A percentile compares a stretch with the other conserved stretches of the same genome.
These are phyloP conservation scores for Pelodiscus sinensis DNA, from an alignment of 2,113 vertebrate genomes.

Conservation along the genomic window DNA sequence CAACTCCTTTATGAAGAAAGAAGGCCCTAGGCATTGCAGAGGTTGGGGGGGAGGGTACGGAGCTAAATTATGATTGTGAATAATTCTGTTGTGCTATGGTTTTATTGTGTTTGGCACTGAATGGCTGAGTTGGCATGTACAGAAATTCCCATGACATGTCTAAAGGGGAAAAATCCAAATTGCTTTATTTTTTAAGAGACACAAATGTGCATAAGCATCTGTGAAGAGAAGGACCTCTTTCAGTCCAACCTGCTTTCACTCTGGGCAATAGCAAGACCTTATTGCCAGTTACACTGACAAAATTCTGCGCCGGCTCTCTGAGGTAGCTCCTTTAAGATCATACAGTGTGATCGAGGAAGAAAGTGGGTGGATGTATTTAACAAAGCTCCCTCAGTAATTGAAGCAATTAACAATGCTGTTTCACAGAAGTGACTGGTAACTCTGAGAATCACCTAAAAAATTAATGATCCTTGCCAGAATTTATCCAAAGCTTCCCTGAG, in stretches of 20 bases:
- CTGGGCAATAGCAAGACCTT: neutral
- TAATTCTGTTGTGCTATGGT: conserved; percentile 25
- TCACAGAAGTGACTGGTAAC: neutral
- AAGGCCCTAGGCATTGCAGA: neutral
- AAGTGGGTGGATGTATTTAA: neutral
- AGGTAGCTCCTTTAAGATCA: neutral
- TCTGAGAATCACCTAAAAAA: neutral
- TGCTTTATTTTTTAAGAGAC: neutral
- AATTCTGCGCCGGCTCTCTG: rapidly evolving
- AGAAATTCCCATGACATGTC: conserved; percentile 27
- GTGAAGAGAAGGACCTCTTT: neutral
- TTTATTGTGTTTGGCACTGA: conserved; percentile 47
- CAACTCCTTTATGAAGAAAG: neutral
- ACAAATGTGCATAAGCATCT: neutral
- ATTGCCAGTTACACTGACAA: neutral
- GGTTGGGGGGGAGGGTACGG: neutral
- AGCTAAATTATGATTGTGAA: conserved; percentile 13
- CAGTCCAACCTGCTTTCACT: neutral
- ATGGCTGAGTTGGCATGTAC: neutral
- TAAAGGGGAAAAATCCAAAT: neutral
- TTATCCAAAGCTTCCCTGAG: neutral
- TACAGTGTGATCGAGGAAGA: neutral
- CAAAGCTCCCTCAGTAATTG: neutral
- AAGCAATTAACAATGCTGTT: neutral
- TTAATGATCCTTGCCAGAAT: neutral